Base-by-base conservation (phyloP, 2,797 vertebrate genomes). In the Podarcis lilfordi region DNA sequence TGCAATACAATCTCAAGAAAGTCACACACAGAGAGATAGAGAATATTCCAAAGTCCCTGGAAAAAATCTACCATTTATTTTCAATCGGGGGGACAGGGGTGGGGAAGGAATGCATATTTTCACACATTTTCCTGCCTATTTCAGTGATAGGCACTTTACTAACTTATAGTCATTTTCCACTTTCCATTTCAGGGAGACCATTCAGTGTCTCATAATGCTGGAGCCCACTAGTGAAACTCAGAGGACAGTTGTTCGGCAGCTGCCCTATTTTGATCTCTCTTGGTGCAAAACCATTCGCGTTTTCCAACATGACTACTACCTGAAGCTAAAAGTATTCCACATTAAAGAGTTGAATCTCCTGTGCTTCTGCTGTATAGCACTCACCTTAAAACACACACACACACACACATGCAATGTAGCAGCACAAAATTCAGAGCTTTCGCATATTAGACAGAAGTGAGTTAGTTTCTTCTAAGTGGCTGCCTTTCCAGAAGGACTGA, bases 381-480 rank as follows among this genome's bases (percentile, higher is more conserved):
- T 89, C 9, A 23, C 64, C 71, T 91, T 32, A 76, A 91, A 91
- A 76, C 2, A 90, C 74, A 93, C n/a, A 4, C 13, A 80, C 29
- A 35, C n/a, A 4, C 11, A 80, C 21, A 23, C 10, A 32, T 10
- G 45, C 23, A 69, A 40, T 35, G n/a, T 82, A 55, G 27, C 68
- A 86, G 82, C 5, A 75, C 6, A 92, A 80, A 88, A 92, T 91
- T 81, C 86, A 89, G 68, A 11, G 1, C 3, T 55, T 75, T 91
- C 35, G n/a, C 88, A 17, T 77, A 55, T 89, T 69, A 15, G 6
- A 21, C 59, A 77, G 80, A 94, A 92, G 77, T 37, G 61, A 91
- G 64, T 84, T 78, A 83, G 76, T 66, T n/a, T 91, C 78, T 27
- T 91, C 89, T 90, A 94, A 91, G 72, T 88, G 91, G 10, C 29